Conservation (phyloP, 2,888 invertebrate genomes). For the Antheraea yamamai region DNA sequence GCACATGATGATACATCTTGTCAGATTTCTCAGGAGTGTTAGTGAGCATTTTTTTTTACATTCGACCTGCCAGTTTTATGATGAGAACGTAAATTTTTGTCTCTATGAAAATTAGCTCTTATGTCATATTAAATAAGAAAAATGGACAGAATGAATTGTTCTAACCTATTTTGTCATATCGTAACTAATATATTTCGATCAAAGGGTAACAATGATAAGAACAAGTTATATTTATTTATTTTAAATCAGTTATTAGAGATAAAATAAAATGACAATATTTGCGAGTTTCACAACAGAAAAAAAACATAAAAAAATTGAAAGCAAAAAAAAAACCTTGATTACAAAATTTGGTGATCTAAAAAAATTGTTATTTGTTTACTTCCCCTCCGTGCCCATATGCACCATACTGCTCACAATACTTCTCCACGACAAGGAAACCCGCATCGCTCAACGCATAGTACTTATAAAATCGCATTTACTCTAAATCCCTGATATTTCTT, state of each 20-base stretch:
- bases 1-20: conserved; percentile 67
- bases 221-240: neutral
- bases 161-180: neutral
- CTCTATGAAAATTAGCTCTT: neutral
- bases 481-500: too few relatives aligned
- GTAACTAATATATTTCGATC: neutral
- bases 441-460: too few relatives aligned
- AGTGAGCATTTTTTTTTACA: conserved; percentile 51
- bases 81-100: conserved; percentile 8
- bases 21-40: conserved; percentile 66
- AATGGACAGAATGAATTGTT: neutral
- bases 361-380: too few relatives aligned
- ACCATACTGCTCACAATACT: too few relatives aligned
- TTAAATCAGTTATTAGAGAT: too few relatives aligned
- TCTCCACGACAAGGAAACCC: too few relatives aligned
- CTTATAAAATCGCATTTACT: too few relatives aligned
- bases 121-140: neutral
- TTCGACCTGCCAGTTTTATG: conserved; percentile 20
- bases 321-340: too few relatives aligned
- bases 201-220: neutral
- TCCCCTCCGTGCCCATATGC: too few relatives aligned
- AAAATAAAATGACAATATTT: neutral
- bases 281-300: too few relatives aligned
- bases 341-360: too few relatives aligned
- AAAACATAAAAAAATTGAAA: too few relatives aligned